These are phyloP conservation scores for Steatocranus sp. DNA, from an alignment of 2,797 vertebrate species.

Conservation along the genomic window DNA sequence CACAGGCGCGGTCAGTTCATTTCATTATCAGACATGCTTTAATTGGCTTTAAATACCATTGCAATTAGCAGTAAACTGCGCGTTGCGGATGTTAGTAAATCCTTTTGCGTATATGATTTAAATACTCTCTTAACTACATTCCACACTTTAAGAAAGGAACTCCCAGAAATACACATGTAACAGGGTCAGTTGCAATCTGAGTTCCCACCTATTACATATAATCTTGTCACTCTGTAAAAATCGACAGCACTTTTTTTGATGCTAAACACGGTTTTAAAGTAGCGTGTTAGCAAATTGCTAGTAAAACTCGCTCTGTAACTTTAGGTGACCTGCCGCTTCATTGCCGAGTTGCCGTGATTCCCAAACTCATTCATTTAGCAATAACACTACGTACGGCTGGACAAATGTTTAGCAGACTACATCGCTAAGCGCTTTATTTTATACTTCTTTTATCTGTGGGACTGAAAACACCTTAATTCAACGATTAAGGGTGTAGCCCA, in stretches of 20 bases:
- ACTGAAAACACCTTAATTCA: background rate
- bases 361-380: too few species aligned
- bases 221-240: background rate
- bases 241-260: background rate
- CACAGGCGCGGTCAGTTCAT: background rate
- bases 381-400: background rate
- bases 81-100: fast-evolving
- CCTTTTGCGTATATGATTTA: background rate
- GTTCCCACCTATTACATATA: background rate
- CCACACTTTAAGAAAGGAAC: background rate
- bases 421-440: background rate
- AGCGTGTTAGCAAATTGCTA: background rate
- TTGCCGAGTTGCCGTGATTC: background rate
- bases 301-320: background rate
- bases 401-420: background rate
- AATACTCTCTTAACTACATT: background rate
- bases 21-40: background rate
- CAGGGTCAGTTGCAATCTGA: background rate
- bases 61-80: background rate
- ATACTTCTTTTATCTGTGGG: background rate
- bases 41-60: background rate
- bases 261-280: background rate
- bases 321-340: background rate
- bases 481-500: background rate
- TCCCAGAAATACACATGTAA: background rate